Evolutionary conservation across 2,797 vertebrate genomes (phyloP), one percentile per base, ranked within the genome.

Genomic region (Hoplostethus atlanticus): DNA sequence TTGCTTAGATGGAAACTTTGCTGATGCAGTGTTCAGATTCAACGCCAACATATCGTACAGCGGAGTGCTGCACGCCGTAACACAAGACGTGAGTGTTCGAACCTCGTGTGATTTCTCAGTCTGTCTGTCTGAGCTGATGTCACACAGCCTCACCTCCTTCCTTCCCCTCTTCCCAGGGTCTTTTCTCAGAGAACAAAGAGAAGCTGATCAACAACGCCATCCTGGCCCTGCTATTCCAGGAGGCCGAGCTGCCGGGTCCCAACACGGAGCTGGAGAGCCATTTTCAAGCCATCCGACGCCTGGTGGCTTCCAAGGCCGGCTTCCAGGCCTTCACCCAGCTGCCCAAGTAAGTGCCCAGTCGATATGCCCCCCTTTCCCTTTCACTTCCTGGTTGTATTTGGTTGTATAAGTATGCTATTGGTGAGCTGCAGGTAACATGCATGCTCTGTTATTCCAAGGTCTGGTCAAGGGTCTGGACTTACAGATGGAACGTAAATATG

Each of bases 161-260:
- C 70, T 44, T 57, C n/a, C 36, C 13, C 16, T 25, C 15, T 15
- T 52, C 64, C 6, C 77, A 99, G 98, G 98, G 98, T 66, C 95
- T 99, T 55, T 99, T 99, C 90, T 99, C 98, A 0, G 98, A 99
- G 95, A 99, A 99, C 94, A 99, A 99, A 92, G 98, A 99, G 92
- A 99, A 99, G 83, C 95, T 99, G 85, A 99, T 99, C 87, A 99
- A 97, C 95, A 99, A 99, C 64, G 97, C 98, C 77, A 96, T 99
- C 90, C 95, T 97, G 80, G 97, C 98, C 34, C 93, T 99, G 48
- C 86, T 99, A 2, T 97, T 95, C n/a, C 98, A 99, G 85, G 98
- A 99, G 78, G 93, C 94, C 2, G 98, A 99, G 88, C 86, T 95
- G 64, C 94, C 95, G 1, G 90, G 94, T 59, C 94, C 95, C 30